Conservation (phyloP, 2,113 vertebrate species). For the Porphyrio hochstetteri region DNA sequence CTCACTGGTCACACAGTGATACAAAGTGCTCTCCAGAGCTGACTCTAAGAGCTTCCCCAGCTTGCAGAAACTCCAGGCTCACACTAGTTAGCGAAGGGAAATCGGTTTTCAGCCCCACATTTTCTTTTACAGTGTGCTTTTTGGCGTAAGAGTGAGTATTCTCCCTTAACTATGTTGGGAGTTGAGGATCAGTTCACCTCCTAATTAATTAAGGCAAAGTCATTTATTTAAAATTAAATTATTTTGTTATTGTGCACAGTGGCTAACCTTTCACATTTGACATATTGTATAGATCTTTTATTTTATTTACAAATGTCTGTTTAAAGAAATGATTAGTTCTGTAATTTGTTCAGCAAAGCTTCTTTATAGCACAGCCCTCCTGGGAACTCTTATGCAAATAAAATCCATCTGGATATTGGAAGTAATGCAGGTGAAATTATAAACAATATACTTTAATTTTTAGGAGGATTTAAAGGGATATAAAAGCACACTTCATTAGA, state of each 20-base stretch:
- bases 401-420: conserved; percentile 39
- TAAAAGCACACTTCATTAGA: conserved; percentile 35
- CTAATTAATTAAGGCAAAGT: conserved; percentile 18
- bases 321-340: conserved; percentile 13
- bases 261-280: neutral
- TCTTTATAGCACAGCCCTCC: conserved; percentile 8
- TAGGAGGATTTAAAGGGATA: conserved; percentile 13
- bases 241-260: neutral
- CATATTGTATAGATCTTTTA: neutral
- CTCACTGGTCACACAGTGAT: neutral
- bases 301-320: conserved; percentile 12
- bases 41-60: neutral
- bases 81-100: neutral
- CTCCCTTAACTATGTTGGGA: neutral
- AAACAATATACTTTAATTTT: conserved; percentile 29
- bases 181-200: neutral
- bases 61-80: neutral
- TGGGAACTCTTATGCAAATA: conserved; percentile 36
- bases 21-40: neutral
- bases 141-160: neutral
- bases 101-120: neutral
- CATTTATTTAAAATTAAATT: neutral
- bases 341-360: neutral
- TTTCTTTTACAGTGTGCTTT: neutral
- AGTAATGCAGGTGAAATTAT: conserved; percentile 41